These are phyloP conservation scores for Palythoa grandiflora DNA, from an alignment of 92 coral and sea anemone species.

Conservation along the genomic window DNA sequence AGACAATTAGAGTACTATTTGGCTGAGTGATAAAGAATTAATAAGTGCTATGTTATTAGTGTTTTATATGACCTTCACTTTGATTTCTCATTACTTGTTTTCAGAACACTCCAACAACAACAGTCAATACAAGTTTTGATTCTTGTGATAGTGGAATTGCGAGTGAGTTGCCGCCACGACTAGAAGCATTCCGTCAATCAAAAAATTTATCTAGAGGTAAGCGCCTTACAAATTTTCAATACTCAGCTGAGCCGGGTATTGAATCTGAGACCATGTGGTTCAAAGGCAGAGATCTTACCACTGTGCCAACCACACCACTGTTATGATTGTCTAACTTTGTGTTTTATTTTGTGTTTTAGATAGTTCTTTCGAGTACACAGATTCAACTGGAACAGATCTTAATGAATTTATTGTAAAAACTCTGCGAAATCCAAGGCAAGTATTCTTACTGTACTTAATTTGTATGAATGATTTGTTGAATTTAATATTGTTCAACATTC, in stretches of 20 bases:
- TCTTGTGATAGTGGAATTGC: constrained; percentile 82
- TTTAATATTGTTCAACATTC: neutral
- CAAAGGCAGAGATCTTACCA: too few species aligned
- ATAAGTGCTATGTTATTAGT: too few species aligned
- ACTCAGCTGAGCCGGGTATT: too few species aligned
- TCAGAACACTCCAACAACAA: constrained; percentile 60
- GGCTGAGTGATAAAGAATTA: too few species aligned
- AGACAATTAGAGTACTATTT: too few species aligned
- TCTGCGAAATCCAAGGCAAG: constrained; percentile 89
- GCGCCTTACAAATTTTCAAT: neutral
- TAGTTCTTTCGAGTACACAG: constrained; percentile 98
- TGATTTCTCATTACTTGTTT: neutral
- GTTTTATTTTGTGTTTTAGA: constrained; percentile 58
- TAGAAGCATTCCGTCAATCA: constrained; percentile 61
- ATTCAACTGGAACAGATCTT: constrained; percentile 98
- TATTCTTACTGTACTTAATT: neutral
- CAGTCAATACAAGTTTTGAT: constrained; percentile 82
- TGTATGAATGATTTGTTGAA: neutral
- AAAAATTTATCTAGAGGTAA: constrained; percentile 83
- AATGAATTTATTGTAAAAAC: constrained; percentile 97
- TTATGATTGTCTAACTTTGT: too few species aligned
- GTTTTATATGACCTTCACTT: too few species aligned
- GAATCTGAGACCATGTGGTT: too few species aligned
- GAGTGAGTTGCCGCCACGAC: constrained; percentile 75
- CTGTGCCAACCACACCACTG: too few species aligned